Evolutionary conservation across 2,113 vertebrate genomes (phyloP).

Genomic region (Mesoclemmys tuberculata): DNA sequence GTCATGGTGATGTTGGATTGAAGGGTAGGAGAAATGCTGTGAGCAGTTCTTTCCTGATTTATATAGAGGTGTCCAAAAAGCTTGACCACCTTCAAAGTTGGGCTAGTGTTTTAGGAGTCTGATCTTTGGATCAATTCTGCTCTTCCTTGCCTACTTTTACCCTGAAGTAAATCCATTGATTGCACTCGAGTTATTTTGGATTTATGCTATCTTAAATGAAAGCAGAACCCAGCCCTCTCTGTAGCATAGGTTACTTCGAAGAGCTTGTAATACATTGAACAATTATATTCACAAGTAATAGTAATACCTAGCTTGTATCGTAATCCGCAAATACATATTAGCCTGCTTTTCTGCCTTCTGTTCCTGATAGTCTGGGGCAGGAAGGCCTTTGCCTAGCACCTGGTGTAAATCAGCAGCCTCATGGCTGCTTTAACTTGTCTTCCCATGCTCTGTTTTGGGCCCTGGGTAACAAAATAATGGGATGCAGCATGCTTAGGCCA

Average conservation of each 20-base stretch:
- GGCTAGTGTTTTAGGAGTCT: background rate
- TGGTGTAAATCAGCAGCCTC: background rate
- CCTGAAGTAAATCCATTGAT: background rate
- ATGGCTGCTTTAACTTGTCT: background rate
- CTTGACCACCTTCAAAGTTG: background rate
- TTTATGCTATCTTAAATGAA: background rate
- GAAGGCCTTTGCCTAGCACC: background rate
- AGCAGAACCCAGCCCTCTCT: background rate
- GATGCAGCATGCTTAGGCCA: background rate
- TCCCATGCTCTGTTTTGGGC: background rate
- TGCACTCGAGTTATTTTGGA: background rate
- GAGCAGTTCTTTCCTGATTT: background rate
- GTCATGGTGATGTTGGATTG: constrained; percentile 12
- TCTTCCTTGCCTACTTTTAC: background rate
- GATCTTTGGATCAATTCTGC: accelerated
- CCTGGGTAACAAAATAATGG: background rate
- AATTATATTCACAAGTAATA: background rate
- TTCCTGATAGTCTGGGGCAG: background rate
- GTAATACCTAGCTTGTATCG: background rate
- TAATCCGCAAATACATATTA: background rate
- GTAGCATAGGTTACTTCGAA: background rate
- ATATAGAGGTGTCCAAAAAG: constrained; percentile 14
- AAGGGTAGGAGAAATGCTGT: constrained; percentile 16
- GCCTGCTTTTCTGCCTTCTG: background rate
- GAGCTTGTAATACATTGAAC: background rate